Conservation (phyloP, 2,888 invertebrate genomes). For the Glyphotaelius pellucidus region DNA sequence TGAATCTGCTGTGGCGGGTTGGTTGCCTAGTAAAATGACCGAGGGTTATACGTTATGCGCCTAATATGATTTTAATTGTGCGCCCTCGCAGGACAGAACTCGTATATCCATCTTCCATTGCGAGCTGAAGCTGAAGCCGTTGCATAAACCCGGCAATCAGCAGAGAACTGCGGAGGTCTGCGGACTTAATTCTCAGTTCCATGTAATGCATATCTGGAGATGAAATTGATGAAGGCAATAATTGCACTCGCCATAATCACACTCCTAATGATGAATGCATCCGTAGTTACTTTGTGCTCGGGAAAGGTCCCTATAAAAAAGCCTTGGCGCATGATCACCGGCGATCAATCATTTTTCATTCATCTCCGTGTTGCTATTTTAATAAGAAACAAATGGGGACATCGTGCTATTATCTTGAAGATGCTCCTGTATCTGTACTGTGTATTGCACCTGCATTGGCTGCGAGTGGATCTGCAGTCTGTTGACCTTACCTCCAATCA, state of each 20-base stretch:
- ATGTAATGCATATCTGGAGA: constrained; percentile 2
- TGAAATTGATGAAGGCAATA: neutral
- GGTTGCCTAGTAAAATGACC: neutral
- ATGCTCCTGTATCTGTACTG: neutral
- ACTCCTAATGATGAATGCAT: neutral
- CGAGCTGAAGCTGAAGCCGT: neutral
- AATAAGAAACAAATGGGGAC: neutral
- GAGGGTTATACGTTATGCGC: constrained; percentile 2
- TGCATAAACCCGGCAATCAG: neutral
- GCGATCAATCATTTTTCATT: constrained; percentile 2
- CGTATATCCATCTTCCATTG: neutral
- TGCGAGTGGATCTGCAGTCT: neutral
- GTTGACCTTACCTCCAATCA: neutral
- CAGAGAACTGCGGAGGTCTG: neutral
- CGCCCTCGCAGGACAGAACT: neutral
- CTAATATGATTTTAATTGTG: constrained; percentile 2
- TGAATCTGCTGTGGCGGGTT: neutral
- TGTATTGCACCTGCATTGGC: neutral
- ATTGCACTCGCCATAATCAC: constrained; percentile 2
- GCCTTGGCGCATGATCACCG: neutral
- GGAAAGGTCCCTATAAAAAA: neutral
- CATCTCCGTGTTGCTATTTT: neutral
- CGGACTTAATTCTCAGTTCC: neutral
- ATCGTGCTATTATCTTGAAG: neutral
- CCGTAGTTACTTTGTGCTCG: neutral